A percentile compares a stretch with the other conserved stretches of the same genome.
Evolutionary conservation across 2,888 invertebrate genomes (phyloP).

Genomic region (Eilema sororculum): DNA sequence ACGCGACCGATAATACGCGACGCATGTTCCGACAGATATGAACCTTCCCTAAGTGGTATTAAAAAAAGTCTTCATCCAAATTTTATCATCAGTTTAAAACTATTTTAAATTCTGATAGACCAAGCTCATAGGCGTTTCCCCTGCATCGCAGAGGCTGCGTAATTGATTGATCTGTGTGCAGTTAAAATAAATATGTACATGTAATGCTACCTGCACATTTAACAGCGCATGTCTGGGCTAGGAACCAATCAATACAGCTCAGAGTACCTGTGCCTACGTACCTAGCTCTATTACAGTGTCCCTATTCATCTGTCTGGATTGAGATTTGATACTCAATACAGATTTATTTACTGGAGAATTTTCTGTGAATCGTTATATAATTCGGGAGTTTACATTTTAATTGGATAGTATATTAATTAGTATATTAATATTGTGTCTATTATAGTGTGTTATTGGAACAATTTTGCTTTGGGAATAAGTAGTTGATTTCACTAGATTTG

Average conservation of each 20-base stretch:
- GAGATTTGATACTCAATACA: neutral
- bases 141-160: neutral
- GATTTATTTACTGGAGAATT: neutral
- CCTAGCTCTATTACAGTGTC: neutral
- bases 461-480: too few relatives aligned
- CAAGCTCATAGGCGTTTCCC: neutral
- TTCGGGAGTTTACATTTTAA: too few relatives aligned
- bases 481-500: too few relatives aligned
- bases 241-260: constrained; percentile 10
- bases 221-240: constrained; percentile 18
- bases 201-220: constrained; percentile 9
- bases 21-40: too few relatives aligned
- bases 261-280: neutral
- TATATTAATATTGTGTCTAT: too few relatives aligned
- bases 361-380: too few relatives aligned
- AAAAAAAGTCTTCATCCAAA: too few relatives aligned
- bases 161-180: constrained; percentile 20
- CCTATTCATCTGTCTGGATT: neutral
- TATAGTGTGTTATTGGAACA: too few relatives aligned
- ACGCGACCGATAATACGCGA: too few relatives aligned
- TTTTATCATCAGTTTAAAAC: too few relatives aligned
- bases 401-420: too few relatives aligned
- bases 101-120: neutral
- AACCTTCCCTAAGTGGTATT: too few relatives aligned
- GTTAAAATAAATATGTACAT: constrained; percentile 10